Base-by-base conservation (phyloP, 37 sponge, comb jelly and placozoan genomes). In the Beroe ovata region DNA sequence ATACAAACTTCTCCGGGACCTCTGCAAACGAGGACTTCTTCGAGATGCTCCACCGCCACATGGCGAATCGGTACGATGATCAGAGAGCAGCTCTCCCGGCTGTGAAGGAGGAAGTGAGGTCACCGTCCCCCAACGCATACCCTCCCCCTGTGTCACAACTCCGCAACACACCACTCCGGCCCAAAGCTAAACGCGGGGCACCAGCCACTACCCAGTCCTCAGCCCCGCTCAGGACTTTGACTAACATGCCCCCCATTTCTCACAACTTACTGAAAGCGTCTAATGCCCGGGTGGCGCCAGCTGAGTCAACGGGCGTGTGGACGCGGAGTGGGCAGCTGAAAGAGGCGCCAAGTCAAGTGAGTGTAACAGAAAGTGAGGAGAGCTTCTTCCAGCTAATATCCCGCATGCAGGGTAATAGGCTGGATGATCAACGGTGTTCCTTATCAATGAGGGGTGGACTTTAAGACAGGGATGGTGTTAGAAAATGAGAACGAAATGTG, bases 351-450 rank as follows among this genome's bases (percentile, higher is more conserved):
- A 77, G 84, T 40, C 14, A 77, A 11, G 84, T 77, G 41, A 77
- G 84, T 36, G 84, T 77, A 3, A 77, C 84, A 19, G 84, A 77
- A 36, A 77, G 84, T 77, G 84, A 77, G 84, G 84, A 77, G 54
- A 77, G 84, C 54, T 77, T 77, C 84, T 77, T 77, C 38, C 84
- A 77, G 54, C 84, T 77, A 23, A 77, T 77, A 2, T 77, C 84
- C 1, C 21, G 84, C 2, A 77, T 77, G 84, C 84, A 77, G 84
- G 84, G 84, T 2, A 77, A 77, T 25, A 77, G 84, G 25, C 54
- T 77, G 20, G 84, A 77, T 29, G 84, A 77, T 40, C 84, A 77
- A 35, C 26, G 84, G 33, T 77, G 84, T 26, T 42, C 54, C 54
- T 42, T 37, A 26, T 21, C 84, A 6, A 38, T 77, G 84, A 35